A percentile compares a stretch with the other conserved stretches of the same genome.
phyloP scores from a whole-genome alignment of 2,888 invertebrate species.

The Lucinisca nassula region DNA sequence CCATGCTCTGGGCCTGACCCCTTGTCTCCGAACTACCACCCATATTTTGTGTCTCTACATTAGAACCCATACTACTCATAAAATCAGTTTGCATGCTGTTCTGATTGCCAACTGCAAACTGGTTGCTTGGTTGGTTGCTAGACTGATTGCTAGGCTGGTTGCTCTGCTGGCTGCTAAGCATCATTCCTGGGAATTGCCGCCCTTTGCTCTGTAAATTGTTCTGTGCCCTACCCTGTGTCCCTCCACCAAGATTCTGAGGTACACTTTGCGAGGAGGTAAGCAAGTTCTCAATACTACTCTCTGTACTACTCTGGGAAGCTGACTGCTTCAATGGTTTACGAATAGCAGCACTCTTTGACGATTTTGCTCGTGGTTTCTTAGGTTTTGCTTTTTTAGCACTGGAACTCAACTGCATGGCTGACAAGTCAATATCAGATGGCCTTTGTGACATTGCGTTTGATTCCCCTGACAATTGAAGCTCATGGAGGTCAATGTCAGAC shows the following conservation, averaged over 20 bases:
- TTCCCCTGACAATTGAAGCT: slow-evolving; percentile 55
- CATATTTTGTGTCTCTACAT: neutral
- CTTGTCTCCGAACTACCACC: neutral
- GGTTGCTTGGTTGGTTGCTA: neutral
- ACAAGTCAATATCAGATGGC: neutral
- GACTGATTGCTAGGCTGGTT: neutral
- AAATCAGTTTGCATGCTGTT: neutral
- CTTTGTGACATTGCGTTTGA: slow-evolving; percentile 31
- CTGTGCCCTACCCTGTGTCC: neutral
- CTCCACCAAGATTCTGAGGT: neutral
- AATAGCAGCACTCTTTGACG: neutral
- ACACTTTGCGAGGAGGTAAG: neutral
- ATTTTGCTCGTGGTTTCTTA: neutral
- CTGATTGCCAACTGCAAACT: neutral
- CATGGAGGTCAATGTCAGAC: slow-evolving; percentile 68
- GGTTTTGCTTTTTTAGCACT: neutral
- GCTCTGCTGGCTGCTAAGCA: neutral
- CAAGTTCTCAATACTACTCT: neutral
- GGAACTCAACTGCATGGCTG: neutral
- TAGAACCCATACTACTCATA: neutral
- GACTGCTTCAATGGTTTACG: neutral
- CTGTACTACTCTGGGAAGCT: neutral
- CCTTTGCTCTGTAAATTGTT: neutral
- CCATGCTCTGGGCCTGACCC: neutral
- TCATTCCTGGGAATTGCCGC: neutral